A percentile compares a stretch with the other conserved stretches of the same genome.
These are phyloP conservation scores for Pogonocichla stellata DNA, from an alignment of 2,113 vertebrate species.

Conservation along the genomic window DNA sequence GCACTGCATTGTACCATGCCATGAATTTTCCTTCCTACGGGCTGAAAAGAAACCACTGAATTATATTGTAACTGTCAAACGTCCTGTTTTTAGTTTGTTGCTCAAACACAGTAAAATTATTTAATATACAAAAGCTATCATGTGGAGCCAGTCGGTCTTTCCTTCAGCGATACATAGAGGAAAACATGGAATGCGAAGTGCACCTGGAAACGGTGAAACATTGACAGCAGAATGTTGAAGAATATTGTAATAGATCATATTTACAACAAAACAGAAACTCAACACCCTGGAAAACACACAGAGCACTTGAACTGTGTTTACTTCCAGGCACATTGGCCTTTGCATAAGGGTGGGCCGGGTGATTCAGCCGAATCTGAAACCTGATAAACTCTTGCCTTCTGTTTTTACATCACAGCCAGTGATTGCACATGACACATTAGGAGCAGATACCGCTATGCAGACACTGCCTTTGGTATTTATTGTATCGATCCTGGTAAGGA, in stretches of 20 bases:
- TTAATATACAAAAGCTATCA: constrained; percentile 68
- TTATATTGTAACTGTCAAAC: constrained; percentile 24
- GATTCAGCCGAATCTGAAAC: constrained; percentile 73
- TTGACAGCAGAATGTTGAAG: constrained; percentile 31
- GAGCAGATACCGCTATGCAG: constrained; percentile 9
- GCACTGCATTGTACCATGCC: not conserved
- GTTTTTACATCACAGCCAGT: constrained; percentile 55
- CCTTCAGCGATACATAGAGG: constrained; percentile 33
- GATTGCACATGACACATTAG: constrained; percentile 42
- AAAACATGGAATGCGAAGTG: constrained; percentile 64
- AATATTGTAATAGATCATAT: constrained; percentile 60
- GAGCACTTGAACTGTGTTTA: constrained; percentile 58
- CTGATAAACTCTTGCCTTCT: constrained; percentile 70
- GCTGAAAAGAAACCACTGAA: constrained; percentile 18
- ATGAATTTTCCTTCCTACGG: constrained; percentile 12
- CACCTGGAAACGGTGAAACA: constrained; percentile 63
- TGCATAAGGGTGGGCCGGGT: constrained; percentile 63
- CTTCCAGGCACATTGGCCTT: constrained; percentile 56
- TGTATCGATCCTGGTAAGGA: not conserved
- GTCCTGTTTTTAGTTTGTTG: constrained; percentile 68
- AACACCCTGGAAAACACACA: constrained; percentile 64
- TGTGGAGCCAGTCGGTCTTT: constrained; percentile 17
- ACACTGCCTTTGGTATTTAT: constrained; percentile 47
- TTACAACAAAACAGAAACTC: constrained; percentile 72
- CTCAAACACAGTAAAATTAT: constrained; percentile 69